Evolutionary conservation across 2,113 vertebrate genomes (phyloP).

Genomic region (Sturnira hondurensis): DNA sequence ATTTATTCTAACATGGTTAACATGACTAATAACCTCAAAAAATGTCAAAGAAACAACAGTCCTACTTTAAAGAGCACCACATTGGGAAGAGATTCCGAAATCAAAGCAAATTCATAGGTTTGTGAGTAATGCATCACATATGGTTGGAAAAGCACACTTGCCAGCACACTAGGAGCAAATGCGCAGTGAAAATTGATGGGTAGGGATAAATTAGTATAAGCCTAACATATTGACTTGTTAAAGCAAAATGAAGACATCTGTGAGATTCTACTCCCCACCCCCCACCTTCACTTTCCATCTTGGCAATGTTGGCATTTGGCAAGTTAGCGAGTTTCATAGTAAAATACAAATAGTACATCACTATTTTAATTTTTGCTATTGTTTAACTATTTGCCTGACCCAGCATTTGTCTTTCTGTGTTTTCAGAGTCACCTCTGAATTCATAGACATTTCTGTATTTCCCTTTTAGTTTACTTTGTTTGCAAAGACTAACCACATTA

Average conservation of each 20-base stretch:
- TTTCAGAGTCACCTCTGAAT: neutral
- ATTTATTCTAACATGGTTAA: slow-evolving; percentile 64
- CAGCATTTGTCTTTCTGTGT: neutral
- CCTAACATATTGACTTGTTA: slow-evolving; percentile 24
- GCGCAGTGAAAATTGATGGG: neutral
- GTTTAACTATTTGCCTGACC: neutral
- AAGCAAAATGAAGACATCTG: slow-evolving; percentile 46
- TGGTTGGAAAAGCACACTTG: slow-evolving; percentile 59
- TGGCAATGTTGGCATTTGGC: neutral
- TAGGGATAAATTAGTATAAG: slow-evolving; percentile 50
- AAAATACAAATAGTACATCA: neutral
- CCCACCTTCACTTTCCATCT: neutral
- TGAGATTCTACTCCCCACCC: neutral
- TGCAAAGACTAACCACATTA: neutral
- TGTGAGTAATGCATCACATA: slow-evolving; percentile 17
- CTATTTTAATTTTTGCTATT: neutral
- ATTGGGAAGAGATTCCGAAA: slow-evolving; percentile 60
- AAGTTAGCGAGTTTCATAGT: neutral
- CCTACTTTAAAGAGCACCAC: slow-evolving; percentile 58
- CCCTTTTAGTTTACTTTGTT: slow-evolving; percentile 2
- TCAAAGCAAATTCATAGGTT: slow-evolving; percentile 49
- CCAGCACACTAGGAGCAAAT: slow-evolving; percentile 12
- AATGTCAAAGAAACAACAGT: slow-evolving; percentile 66
- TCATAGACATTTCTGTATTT: neutral
- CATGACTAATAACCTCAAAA: slow-evolving; percentile 79